A percentile compares a stretch with the other conserved stretches of the same genome.
Conservation (phyloP, 2,113 vertebrate genomes). For the Tautogolabrus adspersus region DNA sequence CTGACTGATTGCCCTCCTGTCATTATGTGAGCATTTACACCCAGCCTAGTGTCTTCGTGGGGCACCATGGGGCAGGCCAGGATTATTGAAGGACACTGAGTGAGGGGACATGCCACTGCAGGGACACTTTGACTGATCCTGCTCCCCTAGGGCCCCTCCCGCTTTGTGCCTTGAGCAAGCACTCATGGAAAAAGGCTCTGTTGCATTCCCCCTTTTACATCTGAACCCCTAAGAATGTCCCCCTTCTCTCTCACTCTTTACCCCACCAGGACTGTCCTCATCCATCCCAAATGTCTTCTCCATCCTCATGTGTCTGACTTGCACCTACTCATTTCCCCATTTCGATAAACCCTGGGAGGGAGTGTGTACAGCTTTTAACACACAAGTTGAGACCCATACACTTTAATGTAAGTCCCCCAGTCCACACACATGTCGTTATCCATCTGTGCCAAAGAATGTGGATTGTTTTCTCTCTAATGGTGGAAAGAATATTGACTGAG, state of each 20-base stretch:
- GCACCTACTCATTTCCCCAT: conserved; percentile 34
- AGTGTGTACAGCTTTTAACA: conserved; percentile 21
- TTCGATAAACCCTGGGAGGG: conserved; percentile 21
- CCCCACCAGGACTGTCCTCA: conserved; percentile 33
- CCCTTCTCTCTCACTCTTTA: conserved; percentile 4
- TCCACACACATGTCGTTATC: conserved; percentile 1
- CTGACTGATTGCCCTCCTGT: conserved; percentile 47
- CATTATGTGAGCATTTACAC: conserved; percentile 51
- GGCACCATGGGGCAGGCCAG: conserved; percentile 49
- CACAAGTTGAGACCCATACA: conserved; percentile 5
- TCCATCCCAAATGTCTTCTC: conserved; percentile 25
- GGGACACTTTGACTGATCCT: conserved; percentile 69
- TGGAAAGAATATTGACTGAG: conserved; percentile 26
- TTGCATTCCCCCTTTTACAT: conserved; percentile 73
- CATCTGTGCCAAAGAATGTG: conserved; percentile 41
- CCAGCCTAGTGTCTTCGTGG: conserved; percentile 41
- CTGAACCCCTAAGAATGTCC: conserved; percentile 53
- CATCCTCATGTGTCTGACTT: conserved; percentile 28
- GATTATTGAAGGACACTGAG: conserved; percentile 75
- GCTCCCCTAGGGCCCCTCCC: conserved; percentile 65
- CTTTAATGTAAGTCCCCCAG: not conserved
- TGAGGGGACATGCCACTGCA: conserved; percentile 65
- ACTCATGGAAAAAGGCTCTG: conserved; percentile 80
- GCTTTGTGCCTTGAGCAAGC: conserved; percentile 77
- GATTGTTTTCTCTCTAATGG: conserved; percentile 1